Base-by-base conservation (phyloP, 1,140 invertebrate species). In the Chelonus insularis region DNA sequence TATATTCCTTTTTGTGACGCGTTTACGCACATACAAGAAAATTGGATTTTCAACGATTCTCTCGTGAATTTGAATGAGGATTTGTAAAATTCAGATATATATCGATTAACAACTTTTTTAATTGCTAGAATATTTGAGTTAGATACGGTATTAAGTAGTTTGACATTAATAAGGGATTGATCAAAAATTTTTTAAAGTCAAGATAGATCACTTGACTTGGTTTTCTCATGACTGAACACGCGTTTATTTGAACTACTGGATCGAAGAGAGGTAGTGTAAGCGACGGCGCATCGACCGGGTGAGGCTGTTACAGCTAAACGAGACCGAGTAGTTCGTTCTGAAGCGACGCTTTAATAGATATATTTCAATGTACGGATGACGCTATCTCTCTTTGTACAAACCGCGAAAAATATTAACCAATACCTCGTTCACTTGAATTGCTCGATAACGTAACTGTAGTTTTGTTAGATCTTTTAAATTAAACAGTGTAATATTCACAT, bases 201-300 rank as follows among this genome's bases (percentile, higher is more conserved):
- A 23, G 23, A 29, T 25, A 23, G 18, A 48, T 48, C 45, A 25
- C 45, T 48, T 48, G 45, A 48, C 45, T 48, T 48, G 16, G 23
- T 52, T 52, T 52, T 36, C 29, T 52, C 32, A 36, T 18, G 25
- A 32, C 25, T 52, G 50, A 52, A 14, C 50, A 52, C 50, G 8
- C 50, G 50, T 52, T 52, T 52, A 52, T 21, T 52, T 52, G 50
- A 52, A 52, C 25, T 18, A 52, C 25, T 52, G 50, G 50, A 52
- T 52, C 50, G 50, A 52, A 52, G 50, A 52, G 50, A 34, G 8
- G 29, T 32, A 2, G 50, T 52, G 29, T 34, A 52, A 52, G 25
- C 50, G 32, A 36, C 50, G 50, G 50, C 50, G 50, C 50, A 52
- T 52, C 50, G 50, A 52, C 50, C 50, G 29, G n/a, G 50, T 52